Percentiles rank a stretch among this genome's conserved stretches.
Conservation (phyloP, 2,113 vertebrate species). For the Phaetusa simplex region DNA sequence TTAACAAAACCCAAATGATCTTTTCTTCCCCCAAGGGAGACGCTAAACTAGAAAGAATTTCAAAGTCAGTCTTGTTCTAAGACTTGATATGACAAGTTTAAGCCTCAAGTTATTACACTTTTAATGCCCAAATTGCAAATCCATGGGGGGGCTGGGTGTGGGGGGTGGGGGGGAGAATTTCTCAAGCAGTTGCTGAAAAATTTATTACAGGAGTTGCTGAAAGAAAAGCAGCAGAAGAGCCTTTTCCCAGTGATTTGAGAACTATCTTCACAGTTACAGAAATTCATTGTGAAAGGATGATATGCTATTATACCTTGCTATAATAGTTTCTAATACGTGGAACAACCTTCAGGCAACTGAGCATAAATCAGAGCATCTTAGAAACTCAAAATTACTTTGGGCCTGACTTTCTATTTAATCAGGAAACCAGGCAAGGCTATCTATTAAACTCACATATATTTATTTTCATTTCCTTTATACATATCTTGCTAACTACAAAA, state of each 20-base stretch:
- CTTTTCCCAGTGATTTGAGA: background rate
- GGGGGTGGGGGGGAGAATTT: background rate
- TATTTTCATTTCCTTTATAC: background rate
- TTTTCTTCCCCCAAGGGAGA: background rate
- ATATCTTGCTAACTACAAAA: background rate
- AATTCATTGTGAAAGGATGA: background rate
- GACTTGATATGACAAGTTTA: background rate
- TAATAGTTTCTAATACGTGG: background rate
- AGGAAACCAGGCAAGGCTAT: background rate
- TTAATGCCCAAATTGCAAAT: background rate
- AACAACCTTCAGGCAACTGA: background rate
- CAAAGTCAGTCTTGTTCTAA: background rate
- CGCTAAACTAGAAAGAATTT: background rate
- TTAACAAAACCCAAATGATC: slow-evolving; percentile 35
- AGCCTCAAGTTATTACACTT: background rate
- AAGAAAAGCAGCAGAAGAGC: background rate
- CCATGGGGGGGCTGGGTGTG: background rate
- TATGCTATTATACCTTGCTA: background rate
- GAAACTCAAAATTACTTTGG: background rate
- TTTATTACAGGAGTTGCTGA: background rate
- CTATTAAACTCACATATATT: background rate
- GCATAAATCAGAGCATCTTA: background rate
- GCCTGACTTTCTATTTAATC: background rate
- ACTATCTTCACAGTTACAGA: background rate
- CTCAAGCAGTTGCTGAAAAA: background rate